Evolutionary conservation across 2,113 vertebrate species (phyloP), one percentile per base, ranked within the genome.

Genomic region (Calyptommatus sinebrachiatus): DNA sequence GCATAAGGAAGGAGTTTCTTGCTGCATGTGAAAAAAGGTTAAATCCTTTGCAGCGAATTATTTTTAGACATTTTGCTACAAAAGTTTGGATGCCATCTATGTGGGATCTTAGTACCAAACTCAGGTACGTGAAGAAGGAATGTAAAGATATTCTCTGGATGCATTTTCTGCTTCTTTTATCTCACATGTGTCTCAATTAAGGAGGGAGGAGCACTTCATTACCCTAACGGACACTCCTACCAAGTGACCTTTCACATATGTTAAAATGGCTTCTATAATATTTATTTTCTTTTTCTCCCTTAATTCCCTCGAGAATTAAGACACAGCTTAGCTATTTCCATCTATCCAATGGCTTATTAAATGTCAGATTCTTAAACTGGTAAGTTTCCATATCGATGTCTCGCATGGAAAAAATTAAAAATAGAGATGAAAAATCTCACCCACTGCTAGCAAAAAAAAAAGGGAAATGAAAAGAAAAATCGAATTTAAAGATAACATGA

Each of bases 341-440:
- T 75, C 5, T 26, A 26, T 48, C 11, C 0, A 0, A 66, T 28
- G 24, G 8, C 22, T 63, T 81, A 28, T 74, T 74, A 75, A 45
- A 46, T 62, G 57, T 24, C 63, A 78, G 62, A 57, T 60, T 81
- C 67, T 20, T 26, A 57, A 12, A 16, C 16, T 57, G 53, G 12
- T 71, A 45, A 1, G 76, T 80, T 67, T 73, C 80, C 69, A 76
- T 18, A 28, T 0, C 10, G n/a, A 21, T 2, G 16, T 31, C 76
- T 85, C 72, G 76, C 75, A 60, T 0, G 1, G 63, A 35, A 16
- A 81, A 70, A 79, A 73, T 28, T 60, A 83, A 81, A 80, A 76
- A 65, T 8, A 65, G 2, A 2, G 1, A 35, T 73, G 16, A 87
- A 62, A 86, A 84, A 77, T 67, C 28, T 72, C 53, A 84, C 68